These are phyloP conservation scores for Tipula helvola DNA, from an alignment of 2,888 invertebrate species.

Conservation along the genomic window DNA sequence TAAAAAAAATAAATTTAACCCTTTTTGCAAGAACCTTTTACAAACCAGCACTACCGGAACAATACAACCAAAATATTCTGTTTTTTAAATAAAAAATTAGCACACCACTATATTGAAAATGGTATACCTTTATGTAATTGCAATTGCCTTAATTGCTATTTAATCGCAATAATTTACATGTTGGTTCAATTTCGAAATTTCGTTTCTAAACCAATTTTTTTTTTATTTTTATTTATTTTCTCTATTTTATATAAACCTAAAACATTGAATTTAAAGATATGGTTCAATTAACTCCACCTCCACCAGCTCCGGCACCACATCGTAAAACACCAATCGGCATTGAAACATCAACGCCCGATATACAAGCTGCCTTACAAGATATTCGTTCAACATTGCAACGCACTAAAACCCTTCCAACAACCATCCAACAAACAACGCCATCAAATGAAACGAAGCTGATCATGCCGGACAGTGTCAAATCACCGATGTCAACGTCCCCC, in stretches of 20 bases:
- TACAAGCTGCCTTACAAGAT: constrained; percentile 53
- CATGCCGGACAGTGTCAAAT: constrained; percentile 34
- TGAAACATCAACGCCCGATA: constrained; percentile 17
- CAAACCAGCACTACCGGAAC: neutral
- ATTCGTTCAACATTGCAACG: constrained; percentile 62
- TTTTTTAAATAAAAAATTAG: neutral
- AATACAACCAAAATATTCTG: neutral
- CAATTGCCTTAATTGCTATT: constrained; percentile 4
- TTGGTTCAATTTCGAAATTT: neutral
- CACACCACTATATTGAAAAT: neutral
- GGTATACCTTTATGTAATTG: neutral
- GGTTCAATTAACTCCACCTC: constrained; percentile 50
- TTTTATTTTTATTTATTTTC: neutral
- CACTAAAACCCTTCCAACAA: constrained; percentile 42
- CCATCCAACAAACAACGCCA: neutral
- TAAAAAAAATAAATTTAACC: neutral
- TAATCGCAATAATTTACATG: neutral
- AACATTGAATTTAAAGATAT: constrained; percentile 22
- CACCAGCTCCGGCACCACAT: constrained; percentile 64
- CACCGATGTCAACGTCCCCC: constrained; percentile 44
- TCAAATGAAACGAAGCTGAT: constrained; percentile 20
- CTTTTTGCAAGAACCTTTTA: neutral
- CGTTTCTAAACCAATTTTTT: neutral
- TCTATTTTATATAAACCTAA: constrained; percentile 1
- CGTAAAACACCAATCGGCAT: constrained; percentile 37